A percentile compares a stretch with the other conserved stretches of the same genome.
Evolutionary conservation across 1,140 invertebrate genomes (phyloP).

Genomic region (Sarcophaga bullata): DNA sequence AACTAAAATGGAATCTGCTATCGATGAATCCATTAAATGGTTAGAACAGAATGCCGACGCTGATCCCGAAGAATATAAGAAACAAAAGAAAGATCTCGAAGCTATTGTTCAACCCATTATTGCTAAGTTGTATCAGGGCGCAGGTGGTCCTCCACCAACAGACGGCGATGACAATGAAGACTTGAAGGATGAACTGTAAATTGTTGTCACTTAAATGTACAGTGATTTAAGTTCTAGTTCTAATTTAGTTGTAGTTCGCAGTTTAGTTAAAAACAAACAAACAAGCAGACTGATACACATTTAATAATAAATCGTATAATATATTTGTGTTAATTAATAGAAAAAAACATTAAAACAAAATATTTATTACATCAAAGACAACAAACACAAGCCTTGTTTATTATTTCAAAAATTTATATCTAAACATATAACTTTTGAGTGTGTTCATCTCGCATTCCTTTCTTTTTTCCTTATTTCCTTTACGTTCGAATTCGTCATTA

Average conservation of each 20-base stretch:
- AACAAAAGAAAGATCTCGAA: constrained; percentile 97
- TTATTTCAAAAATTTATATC: constrained; percentile 10
- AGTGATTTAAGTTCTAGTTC: constrained; percentile 42
- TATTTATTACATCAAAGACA: constrained; percentile 38
- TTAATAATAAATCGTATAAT: constrained; percentile 44
- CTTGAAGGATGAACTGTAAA: constrained; percentile 89
- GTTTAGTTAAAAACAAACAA: constrained; percentile 44
- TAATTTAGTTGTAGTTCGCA: constrained; percentile 44
- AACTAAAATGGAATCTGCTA: constrained; percentile 93
- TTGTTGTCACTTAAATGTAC: neutral
- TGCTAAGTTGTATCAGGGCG: constrained; percentile 93
- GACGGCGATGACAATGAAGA: constrained; percentile 77
- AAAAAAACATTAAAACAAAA: constrained; percentile 41
- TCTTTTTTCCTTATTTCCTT: neutral
- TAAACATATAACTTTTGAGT: constrained; percentile 26
- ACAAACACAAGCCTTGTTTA: constrained; percentile 25
- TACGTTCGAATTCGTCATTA: neutral
- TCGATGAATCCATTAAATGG: constrained; percentile 98
- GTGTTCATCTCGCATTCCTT: constrained; percentile 1
- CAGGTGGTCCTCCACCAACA: constrained; percentile 78
- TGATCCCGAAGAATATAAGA: constrained; percentile 93
- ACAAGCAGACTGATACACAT: constrained; percentile 45
- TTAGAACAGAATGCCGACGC: constrained; percentile 95
- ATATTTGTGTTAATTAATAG: constrained; percentile 44
- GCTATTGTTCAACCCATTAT: constrained; percentile 97